These are phyloP conservation scores for Lutjanus argentimaculatus DNA, from an alignment of 2,797 vertebrate genomes.

Conservation along the genomic window DNA sequence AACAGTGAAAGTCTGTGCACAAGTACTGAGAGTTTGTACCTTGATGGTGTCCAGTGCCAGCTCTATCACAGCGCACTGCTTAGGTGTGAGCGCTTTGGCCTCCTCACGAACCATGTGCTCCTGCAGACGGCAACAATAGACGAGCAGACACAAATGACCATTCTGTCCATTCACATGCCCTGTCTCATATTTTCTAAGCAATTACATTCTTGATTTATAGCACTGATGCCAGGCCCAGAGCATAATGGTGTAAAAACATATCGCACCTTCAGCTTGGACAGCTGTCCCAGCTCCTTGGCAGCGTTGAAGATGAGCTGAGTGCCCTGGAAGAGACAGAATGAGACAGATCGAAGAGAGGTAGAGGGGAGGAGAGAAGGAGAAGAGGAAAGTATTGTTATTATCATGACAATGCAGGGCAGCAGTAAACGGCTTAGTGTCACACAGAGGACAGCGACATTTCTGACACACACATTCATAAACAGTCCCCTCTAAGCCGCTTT, in stretches of 20 bases:
- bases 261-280: constrained; percentile 97
- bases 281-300: constrained; percentile 97
- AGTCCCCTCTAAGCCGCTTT: constrained; percentile 65
- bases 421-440: constrained; percentile 71
- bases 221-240: background rate
- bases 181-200: background rate
- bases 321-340: constrained; percentile 85
- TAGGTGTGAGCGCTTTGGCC: constrained; percentile 96
- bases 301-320: constrained; percentile 99
- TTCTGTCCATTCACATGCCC: background rate
- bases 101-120: constrained; percentile 99
- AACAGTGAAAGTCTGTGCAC: background rate
- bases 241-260: constrained; percentile 7
- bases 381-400: constrained; percentile 47
- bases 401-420: constrained; percentile 38
- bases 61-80: constrained; percentile 98
- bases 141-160: constrained; percentile 22
- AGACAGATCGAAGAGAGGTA: constrained; percentile 32
- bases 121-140: constrained; percentile 72
- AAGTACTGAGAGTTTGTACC: constrained; percentile 79
- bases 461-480: constrained; percentile 67
- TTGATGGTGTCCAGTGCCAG: constrained; percentile 98
- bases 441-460: constrained; percentile 75
- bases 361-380: constrained; percentile 40
- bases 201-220: constrained; percentile 13